Evolutionary conservation across 2,113 vertebrate species (phyloP), one percentile per base, ranked within the genome.

Genomic region (Syngnathus floridae): DNA sequence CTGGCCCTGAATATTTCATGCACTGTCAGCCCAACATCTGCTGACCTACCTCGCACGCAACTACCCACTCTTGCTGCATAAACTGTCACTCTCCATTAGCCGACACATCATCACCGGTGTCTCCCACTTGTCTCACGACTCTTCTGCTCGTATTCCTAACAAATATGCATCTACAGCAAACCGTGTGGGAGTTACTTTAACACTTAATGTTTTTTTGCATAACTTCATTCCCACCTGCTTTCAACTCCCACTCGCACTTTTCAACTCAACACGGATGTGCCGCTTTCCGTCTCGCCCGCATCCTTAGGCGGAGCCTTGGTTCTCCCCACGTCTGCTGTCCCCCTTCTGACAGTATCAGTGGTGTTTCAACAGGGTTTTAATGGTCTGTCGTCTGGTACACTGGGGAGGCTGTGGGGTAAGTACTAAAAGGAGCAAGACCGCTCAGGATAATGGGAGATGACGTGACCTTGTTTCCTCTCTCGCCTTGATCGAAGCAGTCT

Each of bases 341-440:
- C 78, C 75, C 46, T 58, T 67, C 56, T 63, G 91, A 95, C 92
- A 94, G 90, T 92, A 93, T 93, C 91, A 90, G 91, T 92, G 93
- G 91, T 93, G 93, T 92, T 95, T 93, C 93, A 93, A 94, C 93
- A 92, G 91, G 87, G 90, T 90, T 95, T 95, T 96, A 95, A 96
- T 96, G 93, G 93, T 88, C 90, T 90, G 89, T 79, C 80, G 92
- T 90, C 89, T 77, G 87, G 60, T 74, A 88, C 90, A 93, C 93
- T 91, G 93, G 90, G 87, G 93, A 95, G 94, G 91, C 82, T 91
- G 91, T 87, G 83, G 92, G 91, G 92, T 82, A 93, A 91, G 91
- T 91, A 91, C 92, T 9, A 86, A 83, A 91, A 77, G 38, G 54
- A 75, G 72, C 90, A 91, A 90, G 79, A 62, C 89, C 86, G 84